phyloP scores from a whole-genome alignment of 2,113 vertebrate genomes.

The Nematolebias whitei region DNA sequence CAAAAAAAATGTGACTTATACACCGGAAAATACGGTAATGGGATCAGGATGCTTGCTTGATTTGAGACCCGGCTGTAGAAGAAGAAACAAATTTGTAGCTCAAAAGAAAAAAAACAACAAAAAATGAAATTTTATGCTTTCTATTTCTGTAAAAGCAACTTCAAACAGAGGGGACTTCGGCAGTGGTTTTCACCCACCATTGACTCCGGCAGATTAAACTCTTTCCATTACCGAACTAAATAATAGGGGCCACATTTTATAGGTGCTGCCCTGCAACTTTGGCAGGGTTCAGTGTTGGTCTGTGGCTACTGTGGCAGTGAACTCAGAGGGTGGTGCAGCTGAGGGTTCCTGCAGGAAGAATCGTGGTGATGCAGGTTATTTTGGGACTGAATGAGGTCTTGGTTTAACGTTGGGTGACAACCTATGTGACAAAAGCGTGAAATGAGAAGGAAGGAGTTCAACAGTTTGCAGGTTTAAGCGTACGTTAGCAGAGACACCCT shows the following conservation, averaged over 20 bases:
- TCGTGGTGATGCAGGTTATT: slow-evolving; percentile 57
- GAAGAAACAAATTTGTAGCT: slow-evolving; percentile 23
- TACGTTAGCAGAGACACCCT: slow-evolving; percentile 5
- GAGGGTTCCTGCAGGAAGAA: slow-evolving; percentile 50
- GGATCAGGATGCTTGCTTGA: slow-evolving; percentile 14
- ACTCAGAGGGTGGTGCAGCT: slow-evolving; percentile 42
- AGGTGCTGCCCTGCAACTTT: slow-evolving; percentile 66
- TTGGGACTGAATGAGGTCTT: slow-evolving; percentile 48
- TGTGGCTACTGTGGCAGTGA: slow-evolving; percentile 65
- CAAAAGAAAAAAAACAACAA: slow-evolving; percentile 4
- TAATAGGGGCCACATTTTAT: slow-evolving; percentile 69
- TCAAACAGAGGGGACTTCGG: slow-evolving; percentile 57
- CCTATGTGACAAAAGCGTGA: slow-evolving; percentile 49
- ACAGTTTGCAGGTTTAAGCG: slow-evolving; percentile 21
- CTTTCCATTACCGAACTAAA: slow-evolving; percentile 70
- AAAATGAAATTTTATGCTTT: slow-evolving; percentile 23
- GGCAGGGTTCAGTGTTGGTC: slow-evolving; percentile 52
- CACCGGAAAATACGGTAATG: too few relatives aligned
- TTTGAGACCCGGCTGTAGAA: slow-evolving; percentile 18
- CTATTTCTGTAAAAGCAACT: slow-evolving; percentile 43
- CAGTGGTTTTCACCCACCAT: slow-evolving; percentile 35
- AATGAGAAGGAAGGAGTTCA: slow-evolving; percentile 34
- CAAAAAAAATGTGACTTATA: too few relatives aligned
- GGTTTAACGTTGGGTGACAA: slow-evolving; percentile 55
- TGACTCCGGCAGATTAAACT: slow-evolving; percentile 61